Conservation (phyloP, 2,888 invertebrate genomes). For the Chrysolina haemoptera region DNA sequence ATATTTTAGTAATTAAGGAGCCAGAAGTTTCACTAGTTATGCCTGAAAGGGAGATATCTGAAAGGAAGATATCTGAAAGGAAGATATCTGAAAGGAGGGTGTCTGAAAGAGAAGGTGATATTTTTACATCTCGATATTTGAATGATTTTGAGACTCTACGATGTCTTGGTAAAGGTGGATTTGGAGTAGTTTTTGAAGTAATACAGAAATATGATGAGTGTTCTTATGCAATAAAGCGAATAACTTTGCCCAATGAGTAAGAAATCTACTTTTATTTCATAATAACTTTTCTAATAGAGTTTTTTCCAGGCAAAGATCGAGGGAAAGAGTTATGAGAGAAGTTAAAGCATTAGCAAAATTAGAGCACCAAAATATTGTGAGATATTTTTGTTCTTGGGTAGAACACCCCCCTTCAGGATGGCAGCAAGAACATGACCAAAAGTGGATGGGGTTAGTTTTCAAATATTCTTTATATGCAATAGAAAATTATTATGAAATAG, state of each 20-base stretch:
- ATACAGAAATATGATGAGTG: slow-evolving; percentile 95
- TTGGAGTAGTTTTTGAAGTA: slow-evolving; percentile 97
- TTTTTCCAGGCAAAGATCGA: slow-evolving; percentile 74
- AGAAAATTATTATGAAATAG: not conserved
- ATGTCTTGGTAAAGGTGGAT: slow-evolving; percentile 92
- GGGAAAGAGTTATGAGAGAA: slow-evolving; percentile 93
- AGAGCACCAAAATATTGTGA: slow-evolving; percentile 95
- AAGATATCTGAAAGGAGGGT: slow-evolving; percentile 15
- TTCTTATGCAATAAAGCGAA: slow-evolving; percentile 95
- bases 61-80: slow-evolving; percentile 10
- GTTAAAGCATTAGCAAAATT: slow-evolving; percentile 95
- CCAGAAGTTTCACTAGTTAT: slow-evolving; percentile 45
- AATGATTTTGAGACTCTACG: slow-evolving; percentile 88
- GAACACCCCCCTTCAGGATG: slow-evolving; percentile 92
- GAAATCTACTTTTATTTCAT: slow-evolving; percentile 39
- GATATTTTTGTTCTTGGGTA: slow-evolving; percentile 97
- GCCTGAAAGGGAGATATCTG: slow-evolving; percentile 23
- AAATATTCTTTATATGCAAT: not conserved
- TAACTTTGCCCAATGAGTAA: slow-evolving; percentile 85
- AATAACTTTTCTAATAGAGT: not conserved
- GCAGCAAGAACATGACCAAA: slow-evolving; percentile 85
- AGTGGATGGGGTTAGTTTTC: slow-evolving; percentile 68
- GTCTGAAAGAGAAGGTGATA: slow-evolving; percentile 62
- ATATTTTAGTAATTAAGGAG: slow-evolving; percentile 57
- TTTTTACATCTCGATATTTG: slow-evolving; percentile 79